phyloP scores from a whole-genome alignment of 2,888 invertebrate species.

The Drosophila suboccidentalis region DNA sequence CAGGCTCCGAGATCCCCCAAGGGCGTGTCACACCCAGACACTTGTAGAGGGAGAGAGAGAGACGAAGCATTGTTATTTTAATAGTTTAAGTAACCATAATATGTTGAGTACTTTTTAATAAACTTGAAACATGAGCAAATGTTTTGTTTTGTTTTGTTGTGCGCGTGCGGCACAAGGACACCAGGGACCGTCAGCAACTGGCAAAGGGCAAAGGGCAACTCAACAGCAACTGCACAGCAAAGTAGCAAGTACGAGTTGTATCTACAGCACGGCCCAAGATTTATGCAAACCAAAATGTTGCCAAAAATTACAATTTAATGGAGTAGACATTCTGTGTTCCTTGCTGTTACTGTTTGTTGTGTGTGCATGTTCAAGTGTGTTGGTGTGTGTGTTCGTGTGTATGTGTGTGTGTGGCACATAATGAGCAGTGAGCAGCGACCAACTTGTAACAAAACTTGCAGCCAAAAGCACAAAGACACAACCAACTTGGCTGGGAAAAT shows the following conservation, averaged over 20 bases:
- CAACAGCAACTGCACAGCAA: not conserved
- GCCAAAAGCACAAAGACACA: constrained; percentile 51
- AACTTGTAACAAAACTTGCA: constrained; percentile 72
- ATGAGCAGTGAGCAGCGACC: constrained; percentile 73
- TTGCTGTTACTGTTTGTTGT: constrained; percentile 16
- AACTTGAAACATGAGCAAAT: constrained; percentile 77
- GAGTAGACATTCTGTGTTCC: constrained; percentile 61
- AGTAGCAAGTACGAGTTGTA: constrained; percentile 24
- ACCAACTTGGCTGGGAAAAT: constrained; percentile 1
- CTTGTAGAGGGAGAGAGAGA: constrained; percentile 17
- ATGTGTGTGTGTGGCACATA: constrained; percentile 62
- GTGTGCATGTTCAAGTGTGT: constrained; percentile 7
- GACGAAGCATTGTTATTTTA: constrained; percentile 70
- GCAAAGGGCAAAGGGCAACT: not conserved
- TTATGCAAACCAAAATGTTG: constrained; percentile 82
- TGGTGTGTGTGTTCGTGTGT: constrained; percentile 7
- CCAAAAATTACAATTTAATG: constrained; percentile 85
- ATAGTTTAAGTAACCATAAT: constrained; percentile 82
- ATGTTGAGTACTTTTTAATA: constrained; percentile 82
- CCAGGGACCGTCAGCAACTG: constrained; percentile 40
- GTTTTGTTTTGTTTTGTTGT: constrained; percentile 61
- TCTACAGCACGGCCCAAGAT: constrained; percentile 63
- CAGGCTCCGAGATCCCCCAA: constrained; percentile 16
- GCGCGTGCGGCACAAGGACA: constrained; percentile 59
- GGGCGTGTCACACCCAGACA: constrained; percentile 40